These are phyloP conservation scores for Sminthurinus aureus DNA, from an alignment of 2,888 invertebrate species.

Conservation along the genomic window DNA sequence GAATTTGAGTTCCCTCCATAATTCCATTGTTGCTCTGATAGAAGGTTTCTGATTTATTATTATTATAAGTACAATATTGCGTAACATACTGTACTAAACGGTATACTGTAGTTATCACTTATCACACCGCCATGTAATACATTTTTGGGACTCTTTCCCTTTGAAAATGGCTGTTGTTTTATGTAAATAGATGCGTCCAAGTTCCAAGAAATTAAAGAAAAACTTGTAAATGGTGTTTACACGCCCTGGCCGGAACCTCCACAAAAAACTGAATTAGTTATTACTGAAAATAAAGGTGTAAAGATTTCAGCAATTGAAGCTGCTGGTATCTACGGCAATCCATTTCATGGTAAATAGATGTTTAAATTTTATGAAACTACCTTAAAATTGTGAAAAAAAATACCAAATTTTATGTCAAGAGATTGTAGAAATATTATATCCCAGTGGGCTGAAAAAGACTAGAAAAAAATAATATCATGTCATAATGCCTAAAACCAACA, in stretches of 20 bases:
- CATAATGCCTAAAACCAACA: neutral
- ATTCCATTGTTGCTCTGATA: slow-evolving; percentile 18
- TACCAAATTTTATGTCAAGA: no score
- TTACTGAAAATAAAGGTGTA: neutral
- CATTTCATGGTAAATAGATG: slow-evolving; percentile 7
- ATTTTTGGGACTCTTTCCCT: no score
- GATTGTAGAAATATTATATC: no score
- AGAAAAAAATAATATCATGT: neutral
- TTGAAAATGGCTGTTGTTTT: neutral
- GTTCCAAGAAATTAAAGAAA: slow-evolving; percentile 2
- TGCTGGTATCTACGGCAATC: slow-evolving; percentile 20
- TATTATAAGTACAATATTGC: no score
- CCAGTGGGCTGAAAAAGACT: neutral
- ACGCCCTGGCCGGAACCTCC: no score
- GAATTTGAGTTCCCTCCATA: slow-evolving; percentile 5
- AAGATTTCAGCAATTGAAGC: neutral
- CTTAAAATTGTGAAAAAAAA: no score
- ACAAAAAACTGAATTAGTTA: no score
- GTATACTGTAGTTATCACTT: no score
- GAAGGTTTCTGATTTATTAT: neutral
- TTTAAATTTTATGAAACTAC: no score
- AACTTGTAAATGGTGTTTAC: neutral
- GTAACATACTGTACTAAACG: no score
- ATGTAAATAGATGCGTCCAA: neutral
- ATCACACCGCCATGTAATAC: no score